phyloP scores from a whole-genome alignment of 2,113 vertebrate species.

The Thalassoma bifasciatum region DNA sequence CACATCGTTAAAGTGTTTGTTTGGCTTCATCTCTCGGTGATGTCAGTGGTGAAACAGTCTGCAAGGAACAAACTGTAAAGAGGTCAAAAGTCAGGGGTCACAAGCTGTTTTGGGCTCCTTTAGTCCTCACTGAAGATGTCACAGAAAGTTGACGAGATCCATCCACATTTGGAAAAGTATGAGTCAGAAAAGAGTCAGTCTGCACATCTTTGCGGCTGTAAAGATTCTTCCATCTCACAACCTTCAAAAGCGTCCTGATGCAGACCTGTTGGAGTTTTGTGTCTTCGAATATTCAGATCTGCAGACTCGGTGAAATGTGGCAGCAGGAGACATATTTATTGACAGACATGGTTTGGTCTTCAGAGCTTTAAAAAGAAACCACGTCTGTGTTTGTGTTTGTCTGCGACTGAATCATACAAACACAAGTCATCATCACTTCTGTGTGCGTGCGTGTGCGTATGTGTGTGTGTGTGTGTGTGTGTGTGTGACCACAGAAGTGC shows the following conservation, averaged over 20 bases:
- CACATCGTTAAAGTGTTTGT: slow-evolving; percentile 34
- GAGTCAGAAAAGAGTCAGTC: no score
- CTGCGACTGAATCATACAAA: slow-evolving; percentile 5
- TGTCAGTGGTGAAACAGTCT: slow-evolving; percentile 9
- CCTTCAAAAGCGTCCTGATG: no score
- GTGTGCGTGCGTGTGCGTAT: slow-evolving; percentile 3
- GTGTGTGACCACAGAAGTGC: slow-evolving; percentile 26
- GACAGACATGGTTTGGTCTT: background rate
- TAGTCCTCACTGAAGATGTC: background rate
- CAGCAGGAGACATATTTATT: background rate
- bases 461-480: slow-evolving; percentile 15
- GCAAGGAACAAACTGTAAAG: background rate
- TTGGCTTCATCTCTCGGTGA: background rate
- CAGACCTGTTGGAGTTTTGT: no score
- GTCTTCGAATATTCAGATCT: no score
- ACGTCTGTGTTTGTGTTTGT: slow-evolving; percentile 7
- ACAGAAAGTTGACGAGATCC: background rate
- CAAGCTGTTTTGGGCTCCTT: slow-evolving; percentile 36
- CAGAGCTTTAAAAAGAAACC: slow-evolving; percentile 12
- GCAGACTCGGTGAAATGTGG: background rate
- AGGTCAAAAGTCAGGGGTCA: slow-evolving; percentile 29
- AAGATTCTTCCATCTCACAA: no score
- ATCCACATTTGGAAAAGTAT: background rate
- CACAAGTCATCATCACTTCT: slow-evolving; percentile 1
- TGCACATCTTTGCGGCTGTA: no score